Percentiles rank a stretch among this genome's conserved stretches.
phyloP scores from a whole-genome alignment of 2,113 vertebrate species.

The Phodopus roborovskii region DNA sequence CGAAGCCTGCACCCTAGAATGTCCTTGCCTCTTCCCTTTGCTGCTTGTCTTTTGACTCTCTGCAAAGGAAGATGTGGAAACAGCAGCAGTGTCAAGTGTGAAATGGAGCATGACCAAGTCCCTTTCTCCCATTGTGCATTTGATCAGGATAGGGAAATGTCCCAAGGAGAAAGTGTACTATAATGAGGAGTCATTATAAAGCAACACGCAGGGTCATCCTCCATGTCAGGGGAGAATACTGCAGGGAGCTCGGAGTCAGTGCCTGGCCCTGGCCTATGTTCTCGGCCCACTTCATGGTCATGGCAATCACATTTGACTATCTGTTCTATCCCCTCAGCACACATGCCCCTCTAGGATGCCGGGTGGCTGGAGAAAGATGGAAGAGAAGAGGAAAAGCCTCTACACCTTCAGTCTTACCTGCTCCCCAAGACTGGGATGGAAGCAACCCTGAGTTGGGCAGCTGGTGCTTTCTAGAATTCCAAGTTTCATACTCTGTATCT shows the following conservation, averaged over 20 bases:
- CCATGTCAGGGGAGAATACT: accelerated
- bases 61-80: neutral
- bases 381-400: neutral
- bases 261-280: neutral
- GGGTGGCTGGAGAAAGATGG: neutral
- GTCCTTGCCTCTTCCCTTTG: neutral
- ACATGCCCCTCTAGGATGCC: neutral
- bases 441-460: no score
- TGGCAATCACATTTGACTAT: neutral
- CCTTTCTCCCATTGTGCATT: neutral
- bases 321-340: no score
- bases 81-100: neutral
- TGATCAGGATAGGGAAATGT: neutral
- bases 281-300: neutral
- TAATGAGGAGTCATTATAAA: neutral
- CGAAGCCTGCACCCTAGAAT: neutral
- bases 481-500: neutral
- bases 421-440: neutral
- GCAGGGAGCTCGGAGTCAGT: neutral
- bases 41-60: neutral
- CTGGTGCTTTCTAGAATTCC: neutral
- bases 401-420: neutral
- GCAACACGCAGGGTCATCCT: neutral
- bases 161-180: neutral
- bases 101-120: neutral